Base-by-base conservation (phyloP, 2,888 invertebrate genomes). In the Heterodera filipjevi region DNA sequence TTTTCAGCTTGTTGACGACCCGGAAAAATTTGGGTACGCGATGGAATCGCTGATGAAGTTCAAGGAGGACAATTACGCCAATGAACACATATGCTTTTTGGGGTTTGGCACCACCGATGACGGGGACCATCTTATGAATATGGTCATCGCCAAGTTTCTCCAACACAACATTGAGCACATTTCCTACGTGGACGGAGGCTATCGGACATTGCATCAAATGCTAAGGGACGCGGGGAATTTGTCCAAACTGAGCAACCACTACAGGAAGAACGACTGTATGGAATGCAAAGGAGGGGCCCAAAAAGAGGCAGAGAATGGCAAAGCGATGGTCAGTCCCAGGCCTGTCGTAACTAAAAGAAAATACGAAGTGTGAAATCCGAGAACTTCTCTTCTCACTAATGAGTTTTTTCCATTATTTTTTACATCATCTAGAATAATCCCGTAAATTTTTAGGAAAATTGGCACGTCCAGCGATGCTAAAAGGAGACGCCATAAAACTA, bases 81-180 rank as follows among this genome's bases (percentile, higher is more conserved):
- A 94, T 94, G 91, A 92, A 84, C 92, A 92, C 85, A 87, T 91
- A 81, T 92, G 92, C 85, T 91, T 92, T 85, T 93, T 98, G 89
- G 97, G 97, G 66, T 95, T 95, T 81, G 97, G 97, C 1, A 92
- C 95, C 72, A 93, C 94, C 85, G 95, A 96, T 89, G 85, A 82
- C 14, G 91, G 91, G 39, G 79, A 83, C 22, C 72, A 76, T 80
- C 84, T 80, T 84, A 84, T 70, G 80, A 84, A 70, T 79, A 99
- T 99, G 98, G 96, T 97, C 35, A 95, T 99, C 27, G 95, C 98
- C 10, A 95, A 95, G 78, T 97, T 99, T 90, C 92, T 99, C 71
- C 96, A 97, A 90, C 94, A 94, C 89, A 94, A 95, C 89, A 94
- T 94, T 0, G 94, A 94, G 86, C 96, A 95, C 90, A 95, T 99